Evolutionary conservation across 2,113 vertebrate species (phyloP).

Genomic region (Glaucidium brasilianum): DNA sequence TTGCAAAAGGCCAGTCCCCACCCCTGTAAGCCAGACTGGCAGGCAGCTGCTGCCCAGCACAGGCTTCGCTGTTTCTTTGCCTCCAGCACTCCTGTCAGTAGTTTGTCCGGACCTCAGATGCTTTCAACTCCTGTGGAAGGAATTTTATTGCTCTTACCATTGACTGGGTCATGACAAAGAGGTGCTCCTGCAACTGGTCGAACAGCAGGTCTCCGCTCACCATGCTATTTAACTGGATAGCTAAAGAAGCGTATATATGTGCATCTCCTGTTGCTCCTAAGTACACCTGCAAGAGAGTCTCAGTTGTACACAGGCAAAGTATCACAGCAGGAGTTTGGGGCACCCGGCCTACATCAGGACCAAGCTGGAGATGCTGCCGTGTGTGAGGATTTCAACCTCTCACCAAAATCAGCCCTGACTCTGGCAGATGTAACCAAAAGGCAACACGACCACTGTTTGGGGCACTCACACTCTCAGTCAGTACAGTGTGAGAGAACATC

Average conservation of each 20-base stretch:
- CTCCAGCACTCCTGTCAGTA: background rate
- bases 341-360: rapidly evolving
- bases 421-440: background rate
- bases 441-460: rapidly evolving
- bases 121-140: background rate
- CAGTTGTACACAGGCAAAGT: background rate
- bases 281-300: slow-evolving; percentile 80
- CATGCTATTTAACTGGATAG: slow-evolving; percentile 79
- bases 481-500: background rate
- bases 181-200: slow-evolving; percentile 84
- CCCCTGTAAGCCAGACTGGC: background rate
- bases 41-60: background rate
- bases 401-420: background rate
- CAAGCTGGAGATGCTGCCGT: background rate
- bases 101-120: background rate
- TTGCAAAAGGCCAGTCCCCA: background rate
- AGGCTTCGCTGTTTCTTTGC: background rate
- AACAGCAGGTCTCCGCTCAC: slow-evolving; percentile 90
- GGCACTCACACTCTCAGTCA: background rate
- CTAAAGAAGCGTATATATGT: slow-evolving; percentile 78
- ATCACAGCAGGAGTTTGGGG: background rate
- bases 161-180: slow-evolving; percentile 91
- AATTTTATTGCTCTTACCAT: slow-evolving; percentile 75
- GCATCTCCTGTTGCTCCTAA: slow-evolving; percentile 82
- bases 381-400: background rate